Evolutionary conservation across 2,888 invertebrate genomes (phyloP).

Genomic region (Agrotis segetum): DNA sequence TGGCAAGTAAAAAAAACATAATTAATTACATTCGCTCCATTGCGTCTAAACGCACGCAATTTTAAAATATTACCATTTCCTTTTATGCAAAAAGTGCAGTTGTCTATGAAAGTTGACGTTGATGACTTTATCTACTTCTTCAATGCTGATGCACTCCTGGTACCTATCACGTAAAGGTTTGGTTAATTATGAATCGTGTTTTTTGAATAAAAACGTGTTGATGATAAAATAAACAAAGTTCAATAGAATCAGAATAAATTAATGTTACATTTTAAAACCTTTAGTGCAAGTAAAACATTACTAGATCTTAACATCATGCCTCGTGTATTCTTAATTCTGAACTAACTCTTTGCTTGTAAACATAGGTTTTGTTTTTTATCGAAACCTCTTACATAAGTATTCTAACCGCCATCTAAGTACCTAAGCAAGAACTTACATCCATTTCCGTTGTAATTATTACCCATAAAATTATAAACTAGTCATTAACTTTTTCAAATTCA

Average conservation of each 20-base stretch:
- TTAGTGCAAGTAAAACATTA: not conserved
- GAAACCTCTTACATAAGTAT: not conserved
- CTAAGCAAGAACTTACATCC: slow-evolving; percentile 1
- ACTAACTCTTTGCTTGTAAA: not conserved
- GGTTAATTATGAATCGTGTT: slow-evolving; percentile 5
- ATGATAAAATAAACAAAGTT: not conserved
- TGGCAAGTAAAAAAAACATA: slow-evolving; percentile 19
- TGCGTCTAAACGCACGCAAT: slow-evolving; percentile 42
- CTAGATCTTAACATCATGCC: not conserved
- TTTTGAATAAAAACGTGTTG: not conserved
- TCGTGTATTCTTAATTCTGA: not conserved
- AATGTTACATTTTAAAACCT: not conserved
- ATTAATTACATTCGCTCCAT: slow-evolving; percentile 40
- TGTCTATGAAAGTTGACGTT: slow-evolving; percentile 38
- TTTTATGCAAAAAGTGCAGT: slow-evolving; percentile 36
- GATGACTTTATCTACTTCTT: slow-evolving; percentile 46
- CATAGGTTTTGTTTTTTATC: slow-evolving; percentile 2
- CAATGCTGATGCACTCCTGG: slow-evolving; percentile 28
- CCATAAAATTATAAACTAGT: slow-evolving; percentile 7
- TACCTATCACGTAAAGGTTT: slow-evolving; percentile 39
- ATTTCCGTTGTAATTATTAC: slow-evolving; percentile 6
- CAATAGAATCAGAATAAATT: not conserved
- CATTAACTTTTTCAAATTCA: slow-evolving; percentile 11
- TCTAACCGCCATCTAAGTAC: not conserved
- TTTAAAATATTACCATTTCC: slow-evolving; percentile 41